These are phyloP conservation scores for Onychostruthus taczanowskii DNA, from an alignment of 2,113 vertebrate species.

Conservation along the genomic window DNA sequence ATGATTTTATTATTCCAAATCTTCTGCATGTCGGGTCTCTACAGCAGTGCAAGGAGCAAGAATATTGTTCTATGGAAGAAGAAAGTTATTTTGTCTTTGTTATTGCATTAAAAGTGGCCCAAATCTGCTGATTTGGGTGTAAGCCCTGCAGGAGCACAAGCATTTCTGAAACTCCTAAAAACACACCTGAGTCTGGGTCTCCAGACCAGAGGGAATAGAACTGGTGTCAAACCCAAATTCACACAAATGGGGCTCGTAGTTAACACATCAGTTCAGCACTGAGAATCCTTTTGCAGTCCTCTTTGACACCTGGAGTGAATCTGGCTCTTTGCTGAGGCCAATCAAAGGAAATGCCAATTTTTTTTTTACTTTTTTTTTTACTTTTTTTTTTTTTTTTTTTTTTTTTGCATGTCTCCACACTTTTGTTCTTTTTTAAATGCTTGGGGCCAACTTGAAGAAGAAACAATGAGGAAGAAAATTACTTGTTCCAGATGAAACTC, in stretches of 20 bases:
- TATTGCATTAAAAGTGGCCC: background rate
- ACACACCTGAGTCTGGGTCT: rapidly evolving
- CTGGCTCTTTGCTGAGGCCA: background rate
- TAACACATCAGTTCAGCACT: background rate
- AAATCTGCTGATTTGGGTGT: background rate
- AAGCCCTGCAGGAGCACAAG: background rate
- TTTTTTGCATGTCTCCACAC: background rate
- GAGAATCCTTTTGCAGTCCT: background rate
- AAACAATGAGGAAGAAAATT: background rate
- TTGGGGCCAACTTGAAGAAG: background rate
- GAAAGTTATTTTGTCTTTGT: background rate
- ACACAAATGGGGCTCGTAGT: background rate
- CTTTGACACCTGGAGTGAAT: background rate
- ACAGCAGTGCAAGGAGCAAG: background rate
- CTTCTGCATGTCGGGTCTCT: rapidly evolving
- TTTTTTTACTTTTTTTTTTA: background rate
- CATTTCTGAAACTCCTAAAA: background rate
- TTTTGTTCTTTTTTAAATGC: background rate
- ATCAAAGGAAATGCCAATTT: background rate
- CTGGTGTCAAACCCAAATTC: background rate
- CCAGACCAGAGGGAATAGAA: background rate
- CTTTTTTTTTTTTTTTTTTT: background rate
- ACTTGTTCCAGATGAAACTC: background rate
- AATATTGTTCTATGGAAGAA: background rate
- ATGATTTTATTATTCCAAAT: background rate